A percentile compares a stretch with the other conserved stretches of the same genome.
Conservation (phyloP, 2,888 invertebrate genomes). For the Volucella inflata region DNA sequence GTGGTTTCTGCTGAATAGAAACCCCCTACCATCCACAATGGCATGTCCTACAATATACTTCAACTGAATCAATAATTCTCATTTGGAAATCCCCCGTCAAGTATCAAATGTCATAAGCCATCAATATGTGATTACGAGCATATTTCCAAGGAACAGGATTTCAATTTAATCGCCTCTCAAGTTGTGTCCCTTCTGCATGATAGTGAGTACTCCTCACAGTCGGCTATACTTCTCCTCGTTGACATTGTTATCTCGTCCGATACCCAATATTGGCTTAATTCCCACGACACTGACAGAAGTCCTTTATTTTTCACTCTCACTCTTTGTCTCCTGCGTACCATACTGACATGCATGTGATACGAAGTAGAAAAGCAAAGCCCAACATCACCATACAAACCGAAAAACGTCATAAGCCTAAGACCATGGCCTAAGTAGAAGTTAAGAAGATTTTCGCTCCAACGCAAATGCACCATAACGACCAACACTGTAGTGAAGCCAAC, state of each 20-base stretch:
- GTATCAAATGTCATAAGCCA: conserved; percentile 71
- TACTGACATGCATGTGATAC: conserved; percentile 41
- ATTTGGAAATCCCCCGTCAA: conserved; percentile 7
- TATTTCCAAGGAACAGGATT: conserved; percentile 56
- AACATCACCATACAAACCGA: conserved; percentile 47
- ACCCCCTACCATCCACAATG: too few species aligned
- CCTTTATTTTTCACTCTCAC: conserved; percentile 43
- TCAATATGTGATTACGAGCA: conserved; percentile 55
- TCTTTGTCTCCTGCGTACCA: conserved; percentile 37
- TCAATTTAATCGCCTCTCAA: conserved; percentile 68
- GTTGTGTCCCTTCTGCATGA: conserved; percentile 23
- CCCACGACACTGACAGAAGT: conserved; percentile 72
- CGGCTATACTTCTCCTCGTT: conserved; percentile 7
- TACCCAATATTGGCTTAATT: conserved; percentile 75
- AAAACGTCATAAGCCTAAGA: conserved; percentile 70
- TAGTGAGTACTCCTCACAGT: neutral
- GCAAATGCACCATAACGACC: conserved; percentile 58
- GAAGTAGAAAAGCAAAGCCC: neutral
- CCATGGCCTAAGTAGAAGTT: conserved; percentile 70
- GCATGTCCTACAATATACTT: neutral
- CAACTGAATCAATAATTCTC: conserved; percentile 40
- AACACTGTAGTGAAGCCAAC: neutral
- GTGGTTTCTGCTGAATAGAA: neutral
- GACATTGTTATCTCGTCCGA: conserved; percentile 61
- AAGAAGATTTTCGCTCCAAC: conserved; percentile 69